Evolutionary conservation across 2,888 invertebrate species (phyloP).

Genomic region (Protophormia terraenovae): DNA sequence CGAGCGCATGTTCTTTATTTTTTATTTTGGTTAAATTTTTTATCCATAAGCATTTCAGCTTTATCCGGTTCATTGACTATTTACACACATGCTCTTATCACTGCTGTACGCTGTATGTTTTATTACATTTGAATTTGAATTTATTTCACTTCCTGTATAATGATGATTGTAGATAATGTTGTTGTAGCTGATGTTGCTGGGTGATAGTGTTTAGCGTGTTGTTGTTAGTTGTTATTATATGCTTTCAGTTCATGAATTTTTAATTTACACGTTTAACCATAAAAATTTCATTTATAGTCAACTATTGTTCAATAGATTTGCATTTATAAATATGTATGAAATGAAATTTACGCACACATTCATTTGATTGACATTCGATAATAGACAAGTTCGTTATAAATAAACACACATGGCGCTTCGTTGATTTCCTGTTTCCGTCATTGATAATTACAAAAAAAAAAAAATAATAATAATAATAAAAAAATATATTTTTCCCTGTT

Average conservation of each 20-base stretch:
- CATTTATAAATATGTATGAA: background rate
- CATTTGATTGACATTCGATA: conserved; percentile 30
- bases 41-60: conserved; percentile 2
- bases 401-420: conserved; percentile 39
- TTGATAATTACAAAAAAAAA: too few species aligned
- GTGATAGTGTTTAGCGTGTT: background rate
- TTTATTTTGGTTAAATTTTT: background rate
- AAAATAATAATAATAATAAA: too few species aligned
- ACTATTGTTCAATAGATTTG: background rate
- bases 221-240: background rate
- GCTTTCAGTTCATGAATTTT: conserved; percentile 38
- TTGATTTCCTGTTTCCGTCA: conserved; percentile 59
- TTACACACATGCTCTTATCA: background rate
- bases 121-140: background rate
- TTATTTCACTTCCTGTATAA: conserved; percentile 45
- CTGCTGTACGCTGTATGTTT: background rate
- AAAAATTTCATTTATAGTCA: conserved; percentile 21
- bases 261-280: conserved; percentile 53
- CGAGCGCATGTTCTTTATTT: background rate
- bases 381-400: conserved; percentile 6
- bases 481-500: too few species aligned
- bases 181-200: background rate
- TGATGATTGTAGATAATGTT: conserved; percentile 8
- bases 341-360: background rate
- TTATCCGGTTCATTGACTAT: conserved; percentile 31